phyloP scores from a whole-genome alignment of 2,888 invertebrate species.

The Pandemis heparana region DNA sequence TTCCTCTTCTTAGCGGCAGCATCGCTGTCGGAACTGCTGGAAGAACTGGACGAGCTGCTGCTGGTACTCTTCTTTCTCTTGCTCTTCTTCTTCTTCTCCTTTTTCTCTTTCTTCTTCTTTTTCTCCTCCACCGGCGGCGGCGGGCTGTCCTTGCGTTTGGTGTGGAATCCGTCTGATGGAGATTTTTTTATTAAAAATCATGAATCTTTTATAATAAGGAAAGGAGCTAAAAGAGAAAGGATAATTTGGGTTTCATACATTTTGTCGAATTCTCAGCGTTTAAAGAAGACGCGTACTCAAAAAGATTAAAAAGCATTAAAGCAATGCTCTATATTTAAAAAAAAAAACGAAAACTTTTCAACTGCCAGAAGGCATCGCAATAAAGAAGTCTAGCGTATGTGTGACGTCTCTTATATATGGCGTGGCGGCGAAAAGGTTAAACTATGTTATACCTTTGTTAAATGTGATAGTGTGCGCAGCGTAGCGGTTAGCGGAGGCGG shows the following conservation, averaged over 20 bases:
- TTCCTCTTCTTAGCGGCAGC: constrained; percentile 86
- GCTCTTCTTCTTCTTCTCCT: constrained; percentile 77
- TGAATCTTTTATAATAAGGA: too few relatives aligned
- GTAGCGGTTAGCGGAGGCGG: constrained; percentile 59
- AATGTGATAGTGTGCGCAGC: constrained; percentile 79
- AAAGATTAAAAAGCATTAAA: too few relatives aligned
- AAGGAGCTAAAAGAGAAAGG: too few relatives aligned
- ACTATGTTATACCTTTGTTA: constrained; percentile 65
- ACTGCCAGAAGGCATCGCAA: too few relatives aligned
- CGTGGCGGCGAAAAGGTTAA: too few relatives aligned
- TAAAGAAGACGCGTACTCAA: too few relatives aligned
- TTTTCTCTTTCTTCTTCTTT: constrained; percentile 83
- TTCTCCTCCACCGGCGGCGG: constrained; percentile 56
- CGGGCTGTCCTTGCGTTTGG: constrained; percentile 66
- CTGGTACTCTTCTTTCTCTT: constrained; percentile 67
- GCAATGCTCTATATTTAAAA: too few relatives aligned
- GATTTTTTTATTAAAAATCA: neutral
- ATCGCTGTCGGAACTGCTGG: constrained; percentile 66
- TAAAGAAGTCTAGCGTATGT: too few relatives aligned
- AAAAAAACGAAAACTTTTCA: too few relatives aligned
- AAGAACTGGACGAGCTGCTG: constrained; percentile 62
- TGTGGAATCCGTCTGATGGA: constrained; percentile 72
- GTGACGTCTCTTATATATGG: too few relatives aligned
- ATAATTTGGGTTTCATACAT: too few relatives aligned
- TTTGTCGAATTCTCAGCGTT: too few relatives aligned